phyloP scores from a whole-genome alignment of 1,140 invertebrate genomes.

The Akabosia matsudoensis region DNA sequence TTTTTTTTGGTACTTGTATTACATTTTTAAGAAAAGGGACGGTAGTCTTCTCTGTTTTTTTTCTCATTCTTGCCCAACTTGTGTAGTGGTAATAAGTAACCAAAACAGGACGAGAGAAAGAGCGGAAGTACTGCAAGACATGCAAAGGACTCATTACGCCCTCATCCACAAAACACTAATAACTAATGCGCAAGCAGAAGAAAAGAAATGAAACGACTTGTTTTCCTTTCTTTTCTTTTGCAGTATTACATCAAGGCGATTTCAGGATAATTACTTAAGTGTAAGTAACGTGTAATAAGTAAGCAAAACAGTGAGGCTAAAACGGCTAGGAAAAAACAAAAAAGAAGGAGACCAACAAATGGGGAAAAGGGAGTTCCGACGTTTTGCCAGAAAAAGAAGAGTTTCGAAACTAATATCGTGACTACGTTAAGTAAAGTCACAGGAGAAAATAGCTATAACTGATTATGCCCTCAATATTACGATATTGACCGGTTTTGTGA shows the following conservation, averaged over 20 bases:
- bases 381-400: not conserved
- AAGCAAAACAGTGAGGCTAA: not conserved
- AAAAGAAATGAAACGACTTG: not conserved
- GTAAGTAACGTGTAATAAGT: conserved; percentile 20
- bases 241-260: conserved; percentile 44
- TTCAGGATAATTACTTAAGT: conserved; percentile 46
- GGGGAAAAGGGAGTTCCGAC: not conserved
- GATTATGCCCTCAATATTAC: no score
- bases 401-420: no score
- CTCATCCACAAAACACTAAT: conserved; percentile 23
- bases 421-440: no score
- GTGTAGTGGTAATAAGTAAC: not conserved
- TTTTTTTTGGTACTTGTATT: not conserved
- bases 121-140: conserved; percentile 43
- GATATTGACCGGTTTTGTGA: no score
- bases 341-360: not conserved
- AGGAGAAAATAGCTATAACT: no score
- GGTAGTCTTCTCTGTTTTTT: conserved; percentile 43
- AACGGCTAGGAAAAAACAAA: not conserved
- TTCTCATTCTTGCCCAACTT: not conserved
- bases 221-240: not conserved
- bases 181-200: conserved; percentile 6
- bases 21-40: conserved; percentile 7
- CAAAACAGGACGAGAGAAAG: not conserved
- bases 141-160: conserved; percentile 46